Conservation (phyloP, 2,797 vertebrate genomes). For the Balearica regulorum region DNA sequence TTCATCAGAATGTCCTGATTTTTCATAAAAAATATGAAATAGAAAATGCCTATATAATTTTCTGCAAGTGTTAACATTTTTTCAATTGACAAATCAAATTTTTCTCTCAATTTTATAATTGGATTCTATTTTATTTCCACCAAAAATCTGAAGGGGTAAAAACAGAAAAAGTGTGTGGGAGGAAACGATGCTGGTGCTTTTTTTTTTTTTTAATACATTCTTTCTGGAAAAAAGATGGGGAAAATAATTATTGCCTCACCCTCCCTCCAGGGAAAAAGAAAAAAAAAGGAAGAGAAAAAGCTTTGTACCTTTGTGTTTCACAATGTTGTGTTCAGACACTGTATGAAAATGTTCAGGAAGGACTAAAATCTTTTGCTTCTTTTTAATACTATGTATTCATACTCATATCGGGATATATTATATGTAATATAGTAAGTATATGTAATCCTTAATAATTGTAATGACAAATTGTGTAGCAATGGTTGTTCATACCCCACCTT, state of each 20-base stretch:
- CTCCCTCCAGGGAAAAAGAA: neutral
- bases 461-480: neutral
- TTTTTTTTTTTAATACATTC: neutral
- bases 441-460: neutral
- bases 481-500: neutral
- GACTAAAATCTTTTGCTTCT: neutral
- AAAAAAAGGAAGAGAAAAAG: neutral
- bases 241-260: conserved; percentile 18
- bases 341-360: neutral
- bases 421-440: neutral
- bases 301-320: conserved; percentile 13
- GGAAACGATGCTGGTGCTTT: neutral
- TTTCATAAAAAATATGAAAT: conserved; percentile 3
- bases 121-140: conserved; percentile 47
- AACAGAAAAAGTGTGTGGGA: conserved; percentile 54
- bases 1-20: conserved; percentile 31
- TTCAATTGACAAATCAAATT: conserved; percentile 45
- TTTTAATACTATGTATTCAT: neutral
- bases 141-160: conserved; percentile 46
- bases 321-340: conserved; percentile 2
- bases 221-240: neutral
- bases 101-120: conserved; percentile 51
- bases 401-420: neutral
- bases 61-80: conserved; percentile 44
- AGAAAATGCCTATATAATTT: conserved; percentile 54